Percentiles rank a stretch among this genome's conserved stretches.
Conservation (phyloP, 2,797 vertebrate genomes). For the Hydrophis major region DNA sequence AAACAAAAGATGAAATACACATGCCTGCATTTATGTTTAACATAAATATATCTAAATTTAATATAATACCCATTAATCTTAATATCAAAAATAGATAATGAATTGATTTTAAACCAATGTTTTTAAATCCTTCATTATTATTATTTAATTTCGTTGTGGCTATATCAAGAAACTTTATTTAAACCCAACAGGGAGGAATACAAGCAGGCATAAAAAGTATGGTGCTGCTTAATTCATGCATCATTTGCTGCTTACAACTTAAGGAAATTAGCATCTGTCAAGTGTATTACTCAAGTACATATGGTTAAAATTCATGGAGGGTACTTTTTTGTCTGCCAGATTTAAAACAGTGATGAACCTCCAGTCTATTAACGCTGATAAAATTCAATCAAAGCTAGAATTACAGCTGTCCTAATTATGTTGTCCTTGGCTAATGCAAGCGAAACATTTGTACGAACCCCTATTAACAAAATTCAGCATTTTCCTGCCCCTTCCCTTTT, state of each 20-base stretch:
- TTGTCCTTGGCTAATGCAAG: slow-evolving; percentile 23
- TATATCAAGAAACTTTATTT: slow-evolving; percentile 55
- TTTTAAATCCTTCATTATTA: slow-evolving; percentile 37
- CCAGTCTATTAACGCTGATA: slow-evolving; percentile 40
- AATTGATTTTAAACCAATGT: slow-evolving; percentile 50
- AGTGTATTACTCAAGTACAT: slow-evolving; percentile 48
- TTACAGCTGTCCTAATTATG: slow-evolving; percentile 26
- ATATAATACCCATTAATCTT: slow-evolving; percentile 48
- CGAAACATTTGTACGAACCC: slow-evolving; percentile 9
- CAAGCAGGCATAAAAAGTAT: slow-evolving; percentile 53
- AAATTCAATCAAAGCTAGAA: slow-evolving; percentile 22
- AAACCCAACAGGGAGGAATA: slow-evolving; percentile 60
- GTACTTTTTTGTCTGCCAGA: slow-evolving; percentile 42
- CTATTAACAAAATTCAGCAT: slow-evolving; percentile 5
- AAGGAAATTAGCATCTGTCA: slow-evolving; percentile 67
- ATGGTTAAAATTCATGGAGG: slow-evolving; percentile 56
- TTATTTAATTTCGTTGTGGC: slow-evolving; percentile 40
- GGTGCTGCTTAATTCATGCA: slow-evolving; percentile 53
- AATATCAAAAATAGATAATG: slow-evolving; percentile 41
- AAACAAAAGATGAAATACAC: slow-evolving; percentile 28
- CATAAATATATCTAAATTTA: slow-evolving; percentile 24
- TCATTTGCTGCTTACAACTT: slow-evolving; percentile 62
- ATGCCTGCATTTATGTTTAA: slow-evolving; percentile 39
- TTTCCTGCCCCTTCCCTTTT: slow-evolving; percentile 15
- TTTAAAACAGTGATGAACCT: slow-evolving; percentile 41